phyloP scores from a whole-genome alignment of 2,113 vertebrate species.

The Erythrocercus mccallii region DNA sequence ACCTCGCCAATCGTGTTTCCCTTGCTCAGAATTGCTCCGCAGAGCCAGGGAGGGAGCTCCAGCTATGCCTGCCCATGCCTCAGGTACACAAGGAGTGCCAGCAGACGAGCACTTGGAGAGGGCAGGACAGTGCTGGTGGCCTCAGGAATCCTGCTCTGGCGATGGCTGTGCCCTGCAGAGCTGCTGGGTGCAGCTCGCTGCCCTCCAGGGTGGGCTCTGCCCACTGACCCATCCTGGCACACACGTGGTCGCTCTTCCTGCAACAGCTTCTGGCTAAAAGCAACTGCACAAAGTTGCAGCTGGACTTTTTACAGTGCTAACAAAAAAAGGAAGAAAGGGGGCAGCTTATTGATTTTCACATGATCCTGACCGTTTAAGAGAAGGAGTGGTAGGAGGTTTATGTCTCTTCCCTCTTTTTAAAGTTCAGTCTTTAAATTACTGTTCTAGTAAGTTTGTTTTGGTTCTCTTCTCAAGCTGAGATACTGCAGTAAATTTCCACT shows the following conservation, averaged over 20 bases:
- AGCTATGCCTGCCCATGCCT: rapidly evolving
- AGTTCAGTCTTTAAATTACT: constrained; percentile 32
- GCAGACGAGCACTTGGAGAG: rapidly evolving
- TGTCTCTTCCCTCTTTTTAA: constrained; percentile 1
- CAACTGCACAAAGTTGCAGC: not conserved
- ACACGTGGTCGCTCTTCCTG: rapidly evolving
- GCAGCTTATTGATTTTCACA: constrained; percentile 23
- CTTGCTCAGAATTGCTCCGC: not conserved
- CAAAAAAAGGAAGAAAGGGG: not conserved
- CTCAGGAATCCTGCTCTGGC: not conserved
- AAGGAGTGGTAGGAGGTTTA: not conserved
- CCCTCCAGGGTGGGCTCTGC: not conserved
- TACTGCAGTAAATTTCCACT: constrained; percentile 16
- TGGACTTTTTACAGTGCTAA: not conserved
- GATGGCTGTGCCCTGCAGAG: rapidly evolving
- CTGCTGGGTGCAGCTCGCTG: rapidly evolving
- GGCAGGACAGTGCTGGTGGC: not conserved
- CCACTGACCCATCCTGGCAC: not conserved
- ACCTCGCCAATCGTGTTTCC: not conserved
- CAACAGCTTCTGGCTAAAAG: not conserved
- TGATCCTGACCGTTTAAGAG: not conserved
- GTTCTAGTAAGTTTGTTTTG: constrained; percentile 18
- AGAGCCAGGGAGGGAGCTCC: not conserved
- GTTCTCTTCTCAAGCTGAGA: constrained; percentile 1
- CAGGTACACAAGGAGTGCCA: not conserved